Percentiles rank a stretch among this genome's conserved stretches.
Conservation (phyloP, 2,888 invertebrate species). For the Oxyscelio sp. region DNA sequence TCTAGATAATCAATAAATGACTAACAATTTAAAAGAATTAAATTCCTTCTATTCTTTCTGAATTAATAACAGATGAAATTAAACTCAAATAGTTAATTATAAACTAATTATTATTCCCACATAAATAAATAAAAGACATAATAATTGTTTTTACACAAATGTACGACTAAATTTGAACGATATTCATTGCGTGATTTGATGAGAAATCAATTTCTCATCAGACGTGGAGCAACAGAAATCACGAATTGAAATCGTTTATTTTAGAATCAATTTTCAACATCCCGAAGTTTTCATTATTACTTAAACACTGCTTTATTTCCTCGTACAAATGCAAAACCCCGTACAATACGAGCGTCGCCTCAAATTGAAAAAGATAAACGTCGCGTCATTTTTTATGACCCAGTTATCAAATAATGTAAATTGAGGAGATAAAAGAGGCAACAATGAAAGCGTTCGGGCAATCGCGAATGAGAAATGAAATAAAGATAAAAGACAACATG, state of each 20-base stretch:
- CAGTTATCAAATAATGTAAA: slow-evolving; percentile 60
- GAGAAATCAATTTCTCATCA: neutral
- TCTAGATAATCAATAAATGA: too few relatives aligned
- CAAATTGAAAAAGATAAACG: slow-evolving; percentile 60
- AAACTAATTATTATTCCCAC: too few relatives aligned
- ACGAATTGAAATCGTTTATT: neutral
- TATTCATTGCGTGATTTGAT: too few relatives aligned
- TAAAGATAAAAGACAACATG: slow-evolving; percentile 70
- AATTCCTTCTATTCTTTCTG: too few relatives aligned
- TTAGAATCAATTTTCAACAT: slow-evolving; percentile 1
- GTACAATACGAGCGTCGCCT: slow-evolving; percentile 13
- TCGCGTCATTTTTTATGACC: slow-evolving; percentile 47
- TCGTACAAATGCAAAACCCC: slow-evolving; percentile 32
- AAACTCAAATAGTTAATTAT: too few relatives aligned
- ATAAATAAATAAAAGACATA: too few relatives aligned
- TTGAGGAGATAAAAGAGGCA: slow-evolving; percentile 24
- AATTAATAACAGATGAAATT: too few relatives aligned
- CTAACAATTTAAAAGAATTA: too few relatives aligned
- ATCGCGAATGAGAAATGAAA: slow-evolving; percentile 59
- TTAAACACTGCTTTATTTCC: slow-evolving; percentile 33
- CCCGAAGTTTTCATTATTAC: slow-evolving; percentile 5
- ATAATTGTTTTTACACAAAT: too few relatives aligned
- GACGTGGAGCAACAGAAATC: neutral
- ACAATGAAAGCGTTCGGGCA: slow-evolving; percentile 32
- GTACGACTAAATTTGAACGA: too few relatives aligned